Percentiles rank a stretch among this genome's conserved stretches.
These are phyloP conservation scores for Fragum fragum DNA, from an alignment of 2,888 invertebrate genomes.

Conservation along the genomic window DNA sequence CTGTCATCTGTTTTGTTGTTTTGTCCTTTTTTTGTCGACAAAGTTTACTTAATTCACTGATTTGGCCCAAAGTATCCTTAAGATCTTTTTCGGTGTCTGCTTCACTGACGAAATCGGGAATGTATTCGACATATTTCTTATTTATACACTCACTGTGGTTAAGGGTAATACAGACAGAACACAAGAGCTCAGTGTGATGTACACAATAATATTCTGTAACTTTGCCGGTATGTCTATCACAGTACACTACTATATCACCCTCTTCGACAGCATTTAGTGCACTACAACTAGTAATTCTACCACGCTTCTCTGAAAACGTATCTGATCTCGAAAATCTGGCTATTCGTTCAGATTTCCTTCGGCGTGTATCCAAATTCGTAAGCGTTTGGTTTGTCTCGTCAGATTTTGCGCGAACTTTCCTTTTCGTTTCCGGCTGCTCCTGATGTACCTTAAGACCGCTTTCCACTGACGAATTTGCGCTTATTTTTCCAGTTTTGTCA, in stretches of 20 bases:
- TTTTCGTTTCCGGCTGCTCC: neutral
- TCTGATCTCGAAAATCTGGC: neutral
- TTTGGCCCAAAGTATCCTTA: neutral
- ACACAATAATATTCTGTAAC: constrained; percentile 13
- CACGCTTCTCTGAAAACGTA: neutral
- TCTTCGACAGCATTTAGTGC: neutral
- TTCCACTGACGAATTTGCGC: neutral
- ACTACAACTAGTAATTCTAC: neutral
- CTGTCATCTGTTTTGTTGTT: neutral
- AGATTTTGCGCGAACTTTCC: neutral
- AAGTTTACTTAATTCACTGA: neutral
- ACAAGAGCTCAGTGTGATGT: neutral
- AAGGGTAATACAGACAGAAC: constrained; percentile 15
- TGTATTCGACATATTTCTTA: neutral
- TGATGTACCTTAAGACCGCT: neutral
- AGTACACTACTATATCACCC: neutral
- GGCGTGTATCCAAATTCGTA: neutral
- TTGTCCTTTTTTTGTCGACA: neutral
- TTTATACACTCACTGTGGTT: constrained; percentile 5
- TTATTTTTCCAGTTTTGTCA: neutral
- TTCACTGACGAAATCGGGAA: neutral
- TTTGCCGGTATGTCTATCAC: constrained; percentile 15
- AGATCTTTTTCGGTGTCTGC: neutral
- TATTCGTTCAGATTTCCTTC: neutral
- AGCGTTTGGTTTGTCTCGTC: neutral